Percentiles rank a stretch among this genome's conserved stretches.
phyloP scores from a whole-genome alignment of 1,140 invertebrate species.

The Leptinotarsa defecta region DNA sequence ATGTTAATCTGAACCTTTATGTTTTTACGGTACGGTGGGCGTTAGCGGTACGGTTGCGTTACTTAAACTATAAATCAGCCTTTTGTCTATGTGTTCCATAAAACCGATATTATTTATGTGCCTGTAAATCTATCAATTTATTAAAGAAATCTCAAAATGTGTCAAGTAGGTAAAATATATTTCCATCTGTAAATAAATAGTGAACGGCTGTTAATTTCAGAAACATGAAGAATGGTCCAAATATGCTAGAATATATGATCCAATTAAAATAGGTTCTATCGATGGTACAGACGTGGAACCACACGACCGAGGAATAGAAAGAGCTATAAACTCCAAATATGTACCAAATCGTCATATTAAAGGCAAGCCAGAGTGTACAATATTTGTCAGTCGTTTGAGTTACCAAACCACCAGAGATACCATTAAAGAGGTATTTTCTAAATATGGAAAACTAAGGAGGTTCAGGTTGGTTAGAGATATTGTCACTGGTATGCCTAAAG shows the following conservation, averaged over 20 bases:
- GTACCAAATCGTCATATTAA: constrained; percentile 68
- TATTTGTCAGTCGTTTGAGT: constrained; percentile 81
- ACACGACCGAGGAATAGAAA: constrained; percentile 77
- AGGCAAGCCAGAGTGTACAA: constrained; percentile 69
- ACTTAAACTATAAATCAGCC: no score
- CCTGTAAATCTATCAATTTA: no score
- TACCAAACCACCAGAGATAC: constrained; percentile 69
- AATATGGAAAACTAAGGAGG: constrained; percentile 69
- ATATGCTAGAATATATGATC: constrained; percentile 65
- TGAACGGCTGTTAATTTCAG: not conserved
- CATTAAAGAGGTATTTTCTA: constrained; percentile 66
- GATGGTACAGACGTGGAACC: constrained; percentile 83
- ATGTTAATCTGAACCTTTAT: no score
- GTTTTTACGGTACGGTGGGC: no score
- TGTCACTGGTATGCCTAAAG: constrained; percentile 79
- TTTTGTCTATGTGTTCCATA: no score
- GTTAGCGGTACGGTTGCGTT: no score
- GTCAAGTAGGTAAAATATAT: no score
- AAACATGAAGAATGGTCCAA: constrained; percentile 56
- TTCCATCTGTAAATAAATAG: no score
- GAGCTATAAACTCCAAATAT: constrained; percentile 75
- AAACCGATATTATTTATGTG: no score
- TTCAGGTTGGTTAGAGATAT: constrained; percentile 70
- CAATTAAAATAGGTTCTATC: constrained; percentile 78
- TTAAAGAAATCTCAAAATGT: no score